Conservation (phyloP, 2,113 vertebrate genomes). For the Dolichotis patagonum region DNA sequence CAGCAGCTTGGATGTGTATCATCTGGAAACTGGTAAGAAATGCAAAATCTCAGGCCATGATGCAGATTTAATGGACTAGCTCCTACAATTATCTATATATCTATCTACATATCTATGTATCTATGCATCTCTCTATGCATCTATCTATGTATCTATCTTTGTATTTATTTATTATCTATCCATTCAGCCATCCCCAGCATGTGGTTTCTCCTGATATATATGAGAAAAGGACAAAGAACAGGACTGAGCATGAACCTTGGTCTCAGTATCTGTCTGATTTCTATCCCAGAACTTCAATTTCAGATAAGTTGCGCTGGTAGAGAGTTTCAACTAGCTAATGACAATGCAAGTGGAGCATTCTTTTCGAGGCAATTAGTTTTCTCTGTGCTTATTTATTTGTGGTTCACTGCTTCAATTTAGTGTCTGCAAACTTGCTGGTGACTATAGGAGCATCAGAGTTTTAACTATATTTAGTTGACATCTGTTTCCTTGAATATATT, state of each 20-base stretch:
- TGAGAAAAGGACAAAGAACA: not conserved
- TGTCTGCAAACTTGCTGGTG: constrained; percentile 36
- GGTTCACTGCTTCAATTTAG: constrained; percentile 37
- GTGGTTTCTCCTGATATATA: not conserved
- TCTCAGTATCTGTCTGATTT: not conserved
- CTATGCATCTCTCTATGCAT: not conserved
- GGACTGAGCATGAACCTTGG: not conserved
- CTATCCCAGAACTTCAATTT: constrained; percentile 36
- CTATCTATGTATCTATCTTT: not conserved
- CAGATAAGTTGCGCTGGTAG: not conserved
- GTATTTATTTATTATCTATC: not conserved
- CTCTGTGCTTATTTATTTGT: constrained; percentile 62
- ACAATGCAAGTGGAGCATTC: constrained; percentile 3
- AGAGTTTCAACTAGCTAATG: constrained; percentile 32
- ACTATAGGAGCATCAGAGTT: not conserved
- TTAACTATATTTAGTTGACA: constrained; percentile 47
- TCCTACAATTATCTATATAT: not conserved
- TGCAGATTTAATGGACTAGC: not conserved
- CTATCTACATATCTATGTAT: not conserved
- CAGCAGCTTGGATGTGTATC: not conserved
- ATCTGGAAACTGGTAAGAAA: not conserved
- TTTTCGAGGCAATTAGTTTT: constrained; percentile 70
- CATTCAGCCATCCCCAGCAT: accelerated
- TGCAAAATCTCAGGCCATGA: not conserved
- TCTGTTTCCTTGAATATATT: constrained; percentile 66